phyloP scores from a whole-genome alignment of 2,113 vertebrate genomes.

The Apteryx mantelli region DNA sequence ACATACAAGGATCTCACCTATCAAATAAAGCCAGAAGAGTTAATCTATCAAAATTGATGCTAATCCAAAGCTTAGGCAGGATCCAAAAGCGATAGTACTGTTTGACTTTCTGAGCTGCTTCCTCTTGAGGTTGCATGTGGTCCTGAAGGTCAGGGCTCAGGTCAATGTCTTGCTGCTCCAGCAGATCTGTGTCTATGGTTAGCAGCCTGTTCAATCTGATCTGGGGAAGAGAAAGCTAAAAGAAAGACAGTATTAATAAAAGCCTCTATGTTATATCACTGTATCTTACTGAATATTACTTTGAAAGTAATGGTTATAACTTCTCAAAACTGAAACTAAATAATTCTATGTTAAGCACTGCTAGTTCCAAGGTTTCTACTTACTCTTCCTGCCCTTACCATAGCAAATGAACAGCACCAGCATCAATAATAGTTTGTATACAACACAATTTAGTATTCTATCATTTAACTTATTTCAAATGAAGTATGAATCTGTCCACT shows the following conservation, averaged over 20 bases:
- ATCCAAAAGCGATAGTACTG: conserved; percentile 98
- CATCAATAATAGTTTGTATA: neutral
- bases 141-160: conserved; percentile 95
- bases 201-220: conserved; percentile 95
- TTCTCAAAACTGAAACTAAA: too few relatives aligned
- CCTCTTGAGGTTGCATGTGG: conserved; percentile 85
- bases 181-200: conserved; percentile 93
- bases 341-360: neutral
- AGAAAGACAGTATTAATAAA: conserved; percentile 66
- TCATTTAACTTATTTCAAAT: neutral
- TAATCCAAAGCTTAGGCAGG: conserved; percentile 94
- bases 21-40: conserved; percentile 97
- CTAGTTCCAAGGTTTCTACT: neutral
- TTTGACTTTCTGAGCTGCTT: conserved; percentile 87
- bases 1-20: conserved; percentile 79
- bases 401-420: neutral
- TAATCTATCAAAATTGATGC: conserved; percentile 96
- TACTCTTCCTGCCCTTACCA: neutral
- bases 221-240: conserved; percentile 89
- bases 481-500: neutral
- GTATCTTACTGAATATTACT: neutral
- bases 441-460: neutral
- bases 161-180: conserved; percentile 95
- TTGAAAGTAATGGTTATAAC: neutral
- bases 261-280: neutral